phyloP scores from a whole-genome alignment of 2,113 vertebrate species.

The Capreolus pygargus region DNA sequence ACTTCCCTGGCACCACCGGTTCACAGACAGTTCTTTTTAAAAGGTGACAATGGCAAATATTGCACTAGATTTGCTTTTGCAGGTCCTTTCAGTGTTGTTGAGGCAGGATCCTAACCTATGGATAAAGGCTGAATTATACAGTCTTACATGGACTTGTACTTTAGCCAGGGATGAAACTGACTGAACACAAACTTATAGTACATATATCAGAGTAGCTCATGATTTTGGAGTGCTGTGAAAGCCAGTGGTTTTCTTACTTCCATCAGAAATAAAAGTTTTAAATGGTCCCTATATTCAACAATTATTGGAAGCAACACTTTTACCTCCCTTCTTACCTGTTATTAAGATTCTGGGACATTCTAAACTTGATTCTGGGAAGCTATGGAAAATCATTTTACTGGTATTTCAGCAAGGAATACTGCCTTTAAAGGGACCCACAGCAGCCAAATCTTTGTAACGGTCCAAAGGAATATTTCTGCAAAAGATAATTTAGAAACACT shows the following conservation, averaged over 20 bases:
- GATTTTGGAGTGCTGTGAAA: background rate
- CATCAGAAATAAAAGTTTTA: background rate
- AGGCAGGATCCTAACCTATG: background rate
- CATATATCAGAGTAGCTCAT: background rate
- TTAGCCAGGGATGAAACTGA: background rate
- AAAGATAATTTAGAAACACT: background rate
- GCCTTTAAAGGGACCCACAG: background rate
- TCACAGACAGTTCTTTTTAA: background rate
- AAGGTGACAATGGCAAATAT: background rate
- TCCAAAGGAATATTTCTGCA: background rate
- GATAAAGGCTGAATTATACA: background rate
- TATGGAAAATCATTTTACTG: background rate
- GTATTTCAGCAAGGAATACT: background rate
- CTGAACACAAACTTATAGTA: background rate
- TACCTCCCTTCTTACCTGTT: background rate
- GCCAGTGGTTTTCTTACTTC: background rate
- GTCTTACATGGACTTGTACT: background rate
- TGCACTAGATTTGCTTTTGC: background rate
- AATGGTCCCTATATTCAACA: background rate
- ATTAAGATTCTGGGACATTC: background rate
- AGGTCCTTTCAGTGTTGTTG: background rate
- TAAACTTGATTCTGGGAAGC: background rate
- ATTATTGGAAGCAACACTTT: background rate
- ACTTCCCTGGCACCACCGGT: background rate
- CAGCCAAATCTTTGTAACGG: background rate